Conservation (phyloP, 2,797 vertebrate species). For the Lepidocolaptes lacrymiger region DNA sequence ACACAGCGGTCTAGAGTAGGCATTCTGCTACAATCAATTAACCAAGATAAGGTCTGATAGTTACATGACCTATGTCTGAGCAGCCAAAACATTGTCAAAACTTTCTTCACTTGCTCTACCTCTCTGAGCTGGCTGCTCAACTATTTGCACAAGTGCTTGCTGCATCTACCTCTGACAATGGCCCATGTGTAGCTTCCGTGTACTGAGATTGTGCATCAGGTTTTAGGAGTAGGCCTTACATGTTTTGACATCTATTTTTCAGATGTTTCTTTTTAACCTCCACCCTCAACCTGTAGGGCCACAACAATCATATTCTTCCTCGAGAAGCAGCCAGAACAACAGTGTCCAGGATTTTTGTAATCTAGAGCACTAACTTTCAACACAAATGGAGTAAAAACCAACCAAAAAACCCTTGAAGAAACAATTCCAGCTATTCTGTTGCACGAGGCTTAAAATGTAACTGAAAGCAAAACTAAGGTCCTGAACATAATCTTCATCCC, state of each 20-base stretch:
- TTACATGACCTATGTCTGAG: background rate
- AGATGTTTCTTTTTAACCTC: background rate
- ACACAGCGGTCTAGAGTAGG: background rate
- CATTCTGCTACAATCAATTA: background rate
- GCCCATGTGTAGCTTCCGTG: background rate
- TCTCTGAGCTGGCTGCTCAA: background rate
- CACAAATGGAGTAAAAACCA: background rate
- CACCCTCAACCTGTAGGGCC: background rate
- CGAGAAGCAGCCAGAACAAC: background rate
- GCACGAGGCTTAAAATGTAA: background rate
- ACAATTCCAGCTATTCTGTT: background rate
- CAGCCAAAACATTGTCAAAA: background rate
- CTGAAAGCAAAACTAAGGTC: background rate
- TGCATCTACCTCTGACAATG: background rate
- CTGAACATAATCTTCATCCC: background rate
- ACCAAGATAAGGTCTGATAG: background rate
- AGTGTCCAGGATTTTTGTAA: background rate
- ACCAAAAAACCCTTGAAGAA: background rate
- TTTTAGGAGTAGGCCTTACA: background rate
- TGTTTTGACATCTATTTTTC: background rate
- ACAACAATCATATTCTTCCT: background rate
- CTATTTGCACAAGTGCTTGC: background rate
- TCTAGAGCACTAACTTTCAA: background rate
- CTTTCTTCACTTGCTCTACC: background rate
- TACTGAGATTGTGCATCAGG: background rate